Evolutionary conservation across 2,888 invertebrate species (phyloP), one percentile per base, ranked within the genome.

Genomic region (Anaspis maculata): DNA sequence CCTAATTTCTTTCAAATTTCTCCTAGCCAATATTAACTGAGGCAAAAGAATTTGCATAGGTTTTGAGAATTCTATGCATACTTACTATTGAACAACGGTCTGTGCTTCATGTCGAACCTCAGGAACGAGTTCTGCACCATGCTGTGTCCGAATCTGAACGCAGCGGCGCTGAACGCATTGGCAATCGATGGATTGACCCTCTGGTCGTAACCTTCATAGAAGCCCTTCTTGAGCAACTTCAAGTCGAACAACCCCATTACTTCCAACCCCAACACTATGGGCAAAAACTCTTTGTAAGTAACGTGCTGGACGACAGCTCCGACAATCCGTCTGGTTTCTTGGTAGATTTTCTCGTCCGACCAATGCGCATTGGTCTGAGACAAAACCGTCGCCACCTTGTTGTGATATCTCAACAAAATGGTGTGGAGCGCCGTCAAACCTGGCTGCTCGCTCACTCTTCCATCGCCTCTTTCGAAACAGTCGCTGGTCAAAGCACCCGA

Each of bases 131-230:
- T 74, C 54, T 89, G 87, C 2, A 91, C 86, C 42, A 92, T 66
- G 25, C 89, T 88, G 59, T 89, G 89, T 0, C 89, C 89, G 59
- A 89, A 89, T 13, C 89, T 72, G 62, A 85, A 89, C 2, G 89
- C 89, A 0, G 88, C 87, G 0, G 86, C 75, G 0, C 82, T 76
- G 62, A 89, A 89, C 0, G 81, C 72, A 60, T 86, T 88, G 1
- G 83, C 82, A 0, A 86, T 74, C 2, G 77, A 76, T 0, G 87
- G 79, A 66, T 87, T 83, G 2, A 77, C 67, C 41, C 74, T 75
- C 0, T 72, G 63, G 52, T 80, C 77, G 58, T 88, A 88, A 3
- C 76, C 76, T 2, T 72, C 68, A 57, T 75, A 89, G 61, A 74
- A 86, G 0, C 86, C 88, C 26, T 74, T 74, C 30, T 66, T 68